Conservation (phyloP, 2,113 vertebrate genomes). For the Nematolebias whitei region DNA sequence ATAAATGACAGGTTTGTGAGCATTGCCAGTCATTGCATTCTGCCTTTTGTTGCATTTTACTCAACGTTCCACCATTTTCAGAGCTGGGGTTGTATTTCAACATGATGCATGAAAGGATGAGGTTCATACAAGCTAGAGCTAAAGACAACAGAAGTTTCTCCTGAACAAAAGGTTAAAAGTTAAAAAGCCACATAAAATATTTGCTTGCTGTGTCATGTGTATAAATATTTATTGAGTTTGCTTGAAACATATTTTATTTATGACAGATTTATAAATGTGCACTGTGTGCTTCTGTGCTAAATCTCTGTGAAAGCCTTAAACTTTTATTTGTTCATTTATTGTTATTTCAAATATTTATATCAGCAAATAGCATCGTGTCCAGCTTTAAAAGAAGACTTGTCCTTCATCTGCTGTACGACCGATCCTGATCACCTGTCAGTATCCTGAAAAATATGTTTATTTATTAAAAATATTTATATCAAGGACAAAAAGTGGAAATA, state of each 20-base stretch:
- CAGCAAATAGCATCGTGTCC: constrained; percentile 40
- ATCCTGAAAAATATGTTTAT: constrained; percentile 63
- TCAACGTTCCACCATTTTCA: no score
- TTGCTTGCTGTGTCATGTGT: constrained; percentile 39
- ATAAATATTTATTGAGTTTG: constrained; percentile 31
- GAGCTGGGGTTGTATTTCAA: no score
- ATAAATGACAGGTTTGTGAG: no score
- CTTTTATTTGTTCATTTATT: constrained; percentile 9
- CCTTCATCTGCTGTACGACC: constrained; percentile 41
- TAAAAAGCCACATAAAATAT: constrained; percentile 8
- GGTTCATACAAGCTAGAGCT: background rate
- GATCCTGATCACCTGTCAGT: constrained; percentile 55
- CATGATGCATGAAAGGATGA: no score
- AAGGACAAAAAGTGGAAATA: constrained; percentile 42
- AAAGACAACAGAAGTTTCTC: constrained; percentile 9
- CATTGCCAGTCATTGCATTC: no score
- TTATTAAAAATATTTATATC: constrained; percentile 62
- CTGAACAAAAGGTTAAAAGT: constrained; percentile 8
- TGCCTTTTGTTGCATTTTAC: no score
- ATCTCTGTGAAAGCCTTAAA: constrained; percentile 24
- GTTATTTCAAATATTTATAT: constrained; percentile 33
- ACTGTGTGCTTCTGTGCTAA: constrained; percentile 55
- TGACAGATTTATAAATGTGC: constrained; percentile 47
- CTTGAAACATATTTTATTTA: constrained; percentile 35
- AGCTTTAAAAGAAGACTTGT: constrained; percentile 19